Base-by-base conservation (phyloP, 1,140 invertebrate species). In the Hyles vespertilio region DNA sequence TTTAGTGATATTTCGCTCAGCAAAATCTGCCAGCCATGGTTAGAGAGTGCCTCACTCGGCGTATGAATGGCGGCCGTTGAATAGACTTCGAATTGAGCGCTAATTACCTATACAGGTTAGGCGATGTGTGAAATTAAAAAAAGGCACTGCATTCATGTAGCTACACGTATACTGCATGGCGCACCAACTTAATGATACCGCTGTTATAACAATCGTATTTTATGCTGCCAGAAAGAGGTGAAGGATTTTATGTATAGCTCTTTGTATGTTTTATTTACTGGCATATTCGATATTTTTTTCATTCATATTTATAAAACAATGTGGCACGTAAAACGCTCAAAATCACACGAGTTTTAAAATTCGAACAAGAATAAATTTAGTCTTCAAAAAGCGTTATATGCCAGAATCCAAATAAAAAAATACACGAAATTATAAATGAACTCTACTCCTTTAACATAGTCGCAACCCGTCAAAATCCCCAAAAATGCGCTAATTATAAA, bases 61-160 rank as follows among this genome's bases (percentile, higher is more conserved):
- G 43, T 63, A 69, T 77, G 80, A 84, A 84, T 82, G 65, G 66
- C 59, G 49, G 56, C 44, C 51, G 46, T 51, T 86, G 83, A 86
- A 87, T 87, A 84, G 74, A 69, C 65, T 61, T 56, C 69, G 77
- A 76, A 87, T 87, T 84, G 84, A 85, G 73, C 81, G 79, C 83
- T 87, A 87, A 87, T 87, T 87, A 86, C 77, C 83, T 82, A 87
- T 84, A 84, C 81, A 69, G 54, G 63, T 49, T 66, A 75, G 69
- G 51, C 80, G 80, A 79, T 65, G 84, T 82, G 84, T 84, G 79
- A 86, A 88, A 84, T 88, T 84, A 86, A 87, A 86, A 84, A 73
- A 82, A 79, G 67, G 65, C 57, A 47, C 45, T 40, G 56, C 59
- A 36, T 49, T 51, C 43, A 36, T 45, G 51, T 22, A 40, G 12